Percentiles rank a stretch among this genome's conserved stretches.
These are phyloP conservation scores for Pseudotriccus pelzelni DNA, from an alignment of 2,797 vertebrate genomes.

Conservation along the genomic window DNA sequence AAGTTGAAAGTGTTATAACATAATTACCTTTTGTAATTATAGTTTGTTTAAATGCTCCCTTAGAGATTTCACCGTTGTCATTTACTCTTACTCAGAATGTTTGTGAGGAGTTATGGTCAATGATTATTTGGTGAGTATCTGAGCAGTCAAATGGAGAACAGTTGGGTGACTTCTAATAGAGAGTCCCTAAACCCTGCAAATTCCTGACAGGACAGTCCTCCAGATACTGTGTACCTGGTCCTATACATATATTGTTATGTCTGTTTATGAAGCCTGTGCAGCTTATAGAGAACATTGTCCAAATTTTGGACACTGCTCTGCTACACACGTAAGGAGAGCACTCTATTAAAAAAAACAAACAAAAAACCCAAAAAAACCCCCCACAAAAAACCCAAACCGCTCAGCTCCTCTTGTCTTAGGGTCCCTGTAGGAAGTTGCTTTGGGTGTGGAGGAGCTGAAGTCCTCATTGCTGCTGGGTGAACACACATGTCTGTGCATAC, in stretches of 20 bases:
- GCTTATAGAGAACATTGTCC: background rate
- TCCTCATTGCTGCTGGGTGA: background rate
- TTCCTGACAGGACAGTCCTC: background rate
- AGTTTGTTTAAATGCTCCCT: background rate
- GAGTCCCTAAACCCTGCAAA: background rate
- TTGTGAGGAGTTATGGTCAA: background rate
- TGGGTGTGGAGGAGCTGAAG: background rate
- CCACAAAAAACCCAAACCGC: background rate
- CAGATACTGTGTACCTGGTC: background rate
- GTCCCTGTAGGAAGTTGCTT: background rate
- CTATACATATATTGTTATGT: background rate
- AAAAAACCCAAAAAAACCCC: background rate
- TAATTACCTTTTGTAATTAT: background rate
- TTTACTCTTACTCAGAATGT: background rate
- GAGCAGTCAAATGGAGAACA: background rate
- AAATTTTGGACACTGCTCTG: background rate
- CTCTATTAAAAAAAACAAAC: background rate
- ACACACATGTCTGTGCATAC: fast-evolving
- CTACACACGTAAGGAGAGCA: background rate
- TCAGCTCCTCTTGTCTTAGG: background rate
- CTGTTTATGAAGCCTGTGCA: background rate
- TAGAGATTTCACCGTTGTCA: constrained; percentile 3
- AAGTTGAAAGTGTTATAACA: background rate
- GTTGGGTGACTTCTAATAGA: background rate
- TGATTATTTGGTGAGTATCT: background rate